phyloP scores from a whole-genome alignment of 2,113 vertebrate species.

The human region DNA sequence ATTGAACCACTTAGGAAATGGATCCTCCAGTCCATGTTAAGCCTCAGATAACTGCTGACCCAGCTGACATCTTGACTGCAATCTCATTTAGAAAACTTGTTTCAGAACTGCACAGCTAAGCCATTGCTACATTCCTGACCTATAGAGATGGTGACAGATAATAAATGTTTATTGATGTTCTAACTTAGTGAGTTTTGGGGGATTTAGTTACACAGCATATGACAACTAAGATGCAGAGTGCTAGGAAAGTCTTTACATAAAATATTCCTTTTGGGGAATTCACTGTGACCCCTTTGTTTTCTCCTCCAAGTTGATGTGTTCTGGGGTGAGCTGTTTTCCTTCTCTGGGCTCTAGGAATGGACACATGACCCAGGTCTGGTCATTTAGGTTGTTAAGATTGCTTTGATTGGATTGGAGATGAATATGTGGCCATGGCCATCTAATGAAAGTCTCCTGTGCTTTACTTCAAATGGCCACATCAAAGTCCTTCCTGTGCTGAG shows the following conservation, averaged over 20 bases:
- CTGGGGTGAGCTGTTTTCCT: background rate
- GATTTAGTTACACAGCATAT: background rate
- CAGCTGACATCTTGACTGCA: background rate
- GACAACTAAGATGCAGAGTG: too few relatives aligned
- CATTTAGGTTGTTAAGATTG: background rate
- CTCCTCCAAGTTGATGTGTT: background rate
- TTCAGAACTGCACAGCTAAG: background rate
- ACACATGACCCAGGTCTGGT: fast-evolving
- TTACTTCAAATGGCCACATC: background rate
- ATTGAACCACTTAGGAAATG: background rate
- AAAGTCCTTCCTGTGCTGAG: background rate
- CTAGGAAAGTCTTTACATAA: background rate
- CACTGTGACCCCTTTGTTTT: background rate
- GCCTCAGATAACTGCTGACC: background rate
- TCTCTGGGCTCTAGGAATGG: background rate
- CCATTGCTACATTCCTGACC: background rate
- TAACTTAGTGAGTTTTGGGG: background rate
- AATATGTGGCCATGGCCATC: background rate
- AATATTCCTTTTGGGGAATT: background rate
- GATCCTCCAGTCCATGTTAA: background rate
- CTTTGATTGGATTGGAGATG: background rate
- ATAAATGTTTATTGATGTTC: background rate
- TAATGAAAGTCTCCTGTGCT: background rate
- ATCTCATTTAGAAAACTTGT: background rate
- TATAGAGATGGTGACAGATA: background rate